A percentile compares a stretch with the other conserved stretches of the same genome.
Conservation (phyloP, 2,888 invertebrate species). For the Cheilosia impressa region DNA sequence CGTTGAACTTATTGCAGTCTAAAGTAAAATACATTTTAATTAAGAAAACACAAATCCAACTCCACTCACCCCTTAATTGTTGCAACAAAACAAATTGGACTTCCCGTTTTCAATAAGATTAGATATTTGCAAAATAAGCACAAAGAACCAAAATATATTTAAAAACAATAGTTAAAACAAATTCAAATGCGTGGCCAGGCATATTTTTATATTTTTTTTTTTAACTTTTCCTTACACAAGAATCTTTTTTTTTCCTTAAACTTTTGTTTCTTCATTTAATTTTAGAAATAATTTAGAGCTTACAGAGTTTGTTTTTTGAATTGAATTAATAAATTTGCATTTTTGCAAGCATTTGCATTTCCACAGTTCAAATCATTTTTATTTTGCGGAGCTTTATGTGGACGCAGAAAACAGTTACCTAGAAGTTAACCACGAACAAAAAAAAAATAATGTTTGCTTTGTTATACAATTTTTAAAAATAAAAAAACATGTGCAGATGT, state of each 20-base stretch:
- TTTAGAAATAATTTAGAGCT: slow-evolving; percentile 71
- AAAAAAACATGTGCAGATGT: slow-evolving; percentile 12
- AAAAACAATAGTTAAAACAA: slow-evolving; percentile 55
- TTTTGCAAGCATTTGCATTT: slow-evolving; percentile 74
- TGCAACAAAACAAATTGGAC: slow-evolving; percentile 51
- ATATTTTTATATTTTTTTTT: slow-evolving; percentile 77
- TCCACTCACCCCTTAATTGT: slow-evolving; percentile 53
- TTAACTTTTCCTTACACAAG: slow-evolving; percentile 72
- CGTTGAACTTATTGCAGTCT: slow-evolving; percentile 37
- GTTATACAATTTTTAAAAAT: slow-evolving; percentile 28
- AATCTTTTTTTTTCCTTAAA: slow-evolving; percentile 48
- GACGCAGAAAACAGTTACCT: slow-evolving; percentile 41
- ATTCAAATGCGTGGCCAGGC: slow-evolving; percentile 84
- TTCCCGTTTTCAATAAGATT: slow-evolving; percentile 42
- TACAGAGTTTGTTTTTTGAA: slow-evolving; percentile 74
- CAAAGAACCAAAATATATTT: slow-evolving; percentile 53
- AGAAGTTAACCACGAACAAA: slow-evolving; percentile 20
- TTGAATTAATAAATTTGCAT: slow-evolving; percentile 60
- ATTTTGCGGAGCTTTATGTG: slow-evolving; percentile 74
- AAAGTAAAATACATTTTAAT: slow-evolving; percentile 11
- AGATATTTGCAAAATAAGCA: slow-evolving; percentile 55
- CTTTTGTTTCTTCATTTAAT: slow-evolving; percentile 54
- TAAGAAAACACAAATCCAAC: slow-evolving; percentile 40
- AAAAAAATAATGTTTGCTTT: slow-evolving; percentile 17
- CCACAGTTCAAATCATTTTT: slow-evolving; percentile 61